Evolutionary conservation across 2,888 invertebrate species (phyloP).

Genomic region (Mimas tiliae): DNA sequence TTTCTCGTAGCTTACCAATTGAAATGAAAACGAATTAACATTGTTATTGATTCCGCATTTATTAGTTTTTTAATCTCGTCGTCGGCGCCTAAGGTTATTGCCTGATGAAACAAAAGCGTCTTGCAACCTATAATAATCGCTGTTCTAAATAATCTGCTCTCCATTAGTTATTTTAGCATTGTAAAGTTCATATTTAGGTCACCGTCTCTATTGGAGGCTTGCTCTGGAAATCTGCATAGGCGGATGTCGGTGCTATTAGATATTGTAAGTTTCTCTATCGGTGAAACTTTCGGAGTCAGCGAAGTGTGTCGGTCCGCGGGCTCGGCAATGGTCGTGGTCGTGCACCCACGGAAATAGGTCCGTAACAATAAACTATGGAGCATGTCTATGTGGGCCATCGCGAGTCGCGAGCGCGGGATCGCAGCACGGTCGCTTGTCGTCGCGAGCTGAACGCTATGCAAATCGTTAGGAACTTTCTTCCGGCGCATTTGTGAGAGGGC

Average conservation of each 20-base stretch:
- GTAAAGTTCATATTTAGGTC: slow-evolving; percentile 73
- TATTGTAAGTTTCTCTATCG: slow-evolving; percentile 81
- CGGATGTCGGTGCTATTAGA: slow-evolving; percentile 81
- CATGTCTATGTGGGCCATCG: slow-evolving; percentile 80
- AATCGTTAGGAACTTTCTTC: slow-evolving; percentile 82
- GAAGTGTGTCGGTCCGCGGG: slow-evolving; percentile 73
- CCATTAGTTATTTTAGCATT: slow-evolving; percentile 62
- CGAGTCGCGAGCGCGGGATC: slow-evolving; percentile 66
- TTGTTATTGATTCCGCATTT: slow-evolving; percentile 34
- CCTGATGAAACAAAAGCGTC: neutral
- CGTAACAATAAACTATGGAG: slow-evolving; percentile 76
- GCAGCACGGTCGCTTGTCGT: slow-evolving; percentile 41
- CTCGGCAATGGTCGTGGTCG: slow-evolving; percentile 61
- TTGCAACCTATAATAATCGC: slow-evolving; percentile 42
- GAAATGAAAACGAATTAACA: slow-evolving; percentile 78
- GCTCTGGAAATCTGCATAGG: slow-evolving; percentile 84
- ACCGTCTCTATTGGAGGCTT: slow-evolving; percentile 67
- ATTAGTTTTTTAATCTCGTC: slow-evolving; percentile 5
- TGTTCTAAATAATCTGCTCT: slow-evolving; percentile 56
- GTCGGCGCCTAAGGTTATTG: neutral
- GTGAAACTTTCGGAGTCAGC: slow-evolving; percentile 80
- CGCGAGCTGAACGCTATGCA: slow-evolving; percentile 65
- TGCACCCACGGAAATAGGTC: slow-evolving; percentile 81
- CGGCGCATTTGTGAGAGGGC: slow-evolving; percentile 68
- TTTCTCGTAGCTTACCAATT: slow-evolving; percentile 71